Base-by-base conservation (phyloP, 1,140 invertebrate species). In the Macrobrachium nipponense region DNA sequence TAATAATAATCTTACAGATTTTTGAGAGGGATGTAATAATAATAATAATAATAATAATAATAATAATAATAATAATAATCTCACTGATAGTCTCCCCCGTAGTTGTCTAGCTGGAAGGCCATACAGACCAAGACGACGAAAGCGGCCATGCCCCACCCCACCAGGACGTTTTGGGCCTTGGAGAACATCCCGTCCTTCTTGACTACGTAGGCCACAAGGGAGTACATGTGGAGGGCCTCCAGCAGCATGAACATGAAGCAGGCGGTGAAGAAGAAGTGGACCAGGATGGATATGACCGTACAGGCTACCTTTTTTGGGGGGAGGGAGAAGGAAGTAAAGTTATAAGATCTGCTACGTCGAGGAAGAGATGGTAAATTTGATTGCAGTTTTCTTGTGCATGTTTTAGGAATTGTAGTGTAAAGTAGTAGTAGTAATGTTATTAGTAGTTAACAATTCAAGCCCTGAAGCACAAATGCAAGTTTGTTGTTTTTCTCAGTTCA, bases 181-280 rank as follows among this genome's bases (percentile, higher is more conserved):
- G 81, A 88, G 36, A 91, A 87, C 75, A 91, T 87, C 0, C 90
- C 90, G 51, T 90, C 89, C 58, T 89, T 88, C 59, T 90, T 90
- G 15, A 91, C 90, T 0, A 91, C 90, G 81, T 80, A 90, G 8
- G 90, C 90, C 20, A 91, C 90, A 61, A 90, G 80, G 59, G 90
- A 88, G 86, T 91, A 91, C 88, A 91, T 90, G 85, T 91, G 90
- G 8, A 91, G 80, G n/a, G 89, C 68, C 84, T 91, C 90, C 78
- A 91, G 82, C 36, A 90, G 83, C 83, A 91, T 89, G 80, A 91
- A 91, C 87, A 89, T 89, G 87, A 91, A 91, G 86, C 90, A 91
- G 12, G 89, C 90, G 10, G 90, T 90, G 88, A 90, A 90, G 88
- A 91, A 91, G 61, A 90, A 90, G 81, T 91, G 90, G 43, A 90